phyloP scores from a whole-genome alignment of 2,888 invertebrate species.

The Drosophila parthenogenetica region DNA sequence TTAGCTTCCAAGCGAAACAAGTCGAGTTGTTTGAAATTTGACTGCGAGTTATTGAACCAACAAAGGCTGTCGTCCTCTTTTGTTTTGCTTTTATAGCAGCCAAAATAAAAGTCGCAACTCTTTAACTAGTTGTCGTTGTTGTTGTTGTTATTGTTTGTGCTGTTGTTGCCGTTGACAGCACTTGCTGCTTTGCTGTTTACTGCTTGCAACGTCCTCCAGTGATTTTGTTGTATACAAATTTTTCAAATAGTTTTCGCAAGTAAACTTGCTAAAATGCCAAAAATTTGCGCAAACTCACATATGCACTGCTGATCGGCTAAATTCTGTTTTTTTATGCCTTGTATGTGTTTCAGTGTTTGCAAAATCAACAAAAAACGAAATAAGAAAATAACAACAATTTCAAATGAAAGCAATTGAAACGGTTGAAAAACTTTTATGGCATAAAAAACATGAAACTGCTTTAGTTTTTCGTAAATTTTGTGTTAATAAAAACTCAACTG shows the following conservation, averaged over 20 bases:
- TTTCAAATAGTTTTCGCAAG: conserved; percentile 73
- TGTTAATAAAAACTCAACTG: conserved; percentile 42
- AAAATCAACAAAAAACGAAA: conserved; percentile 6
- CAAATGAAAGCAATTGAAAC: conserved; percentile 45
- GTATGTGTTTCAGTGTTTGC: conserved; percentile 3
- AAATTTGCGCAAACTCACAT: conserved; percentile 50
- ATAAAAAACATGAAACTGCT: conserved; percentile 49
- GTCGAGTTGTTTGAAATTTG: conserved; percentile 51
- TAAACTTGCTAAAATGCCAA: conserved; percentile 74
- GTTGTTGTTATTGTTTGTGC: neutral
- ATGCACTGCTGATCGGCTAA: conserved; percentile 56
- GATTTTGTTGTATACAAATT: conserved; percentile 58
- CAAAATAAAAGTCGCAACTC: conserved; percentile 40
- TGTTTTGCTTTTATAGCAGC: conserved; percentile 24
- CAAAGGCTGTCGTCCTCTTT: conserved; percentile 47
- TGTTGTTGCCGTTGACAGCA: conserved; percentile 59
- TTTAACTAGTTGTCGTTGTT: conserved; percentile 26
- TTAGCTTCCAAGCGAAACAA: conserved; percentile 18
- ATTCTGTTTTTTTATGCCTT: conserved; percentile 51
- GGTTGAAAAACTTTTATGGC: conserved; percentile 40
- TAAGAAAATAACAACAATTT: conserved; percentile 12
- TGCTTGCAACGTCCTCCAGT: conserved; percentile 2
- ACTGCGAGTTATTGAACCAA: conserved; percentile 71
- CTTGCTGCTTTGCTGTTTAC: conserved; percentile 2
- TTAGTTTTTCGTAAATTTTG: conserved; percentile 38